Evolutionary conservation across 2,888 invertebrate genomes (phyloP), one percentile per base, ranked within the genome.

Genomic region (Xylota segnis): DNA sequence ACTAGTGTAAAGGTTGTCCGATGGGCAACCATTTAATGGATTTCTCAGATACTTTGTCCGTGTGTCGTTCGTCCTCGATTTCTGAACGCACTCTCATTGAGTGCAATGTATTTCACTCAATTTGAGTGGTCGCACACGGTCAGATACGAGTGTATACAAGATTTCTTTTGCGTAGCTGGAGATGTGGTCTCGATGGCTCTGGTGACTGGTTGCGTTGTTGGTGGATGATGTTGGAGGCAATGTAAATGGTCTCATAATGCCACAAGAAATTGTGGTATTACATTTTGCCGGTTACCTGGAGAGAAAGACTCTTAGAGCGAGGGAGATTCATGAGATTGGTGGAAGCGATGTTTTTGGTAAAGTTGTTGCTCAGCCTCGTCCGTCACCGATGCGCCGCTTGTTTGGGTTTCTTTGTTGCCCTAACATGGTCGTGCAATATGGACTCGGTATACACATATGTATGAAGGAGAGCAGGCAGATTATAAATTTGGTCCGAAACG

Each of bases 181-280:
- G 37, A n/a, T 71, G 52, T 43, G 18, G 54, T 52, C 14, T 76
- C 47, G 65, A 63, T 54, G 70, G 59, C 63, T 65, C 45, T 56
- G 74, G 63, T 58, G 61, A 65, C 79, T 72, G 59, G 81, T 63
- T 71, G 66, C 66, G 70, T 72, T 82, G 86, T 54, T 50, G 47
- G 32, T 58, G 75, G 84, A 75, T 71, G 75, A 84, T 86, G 86
- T 86, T 72, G 86, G 65, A 72, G 77, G 72, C 76, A 77, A 86
- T 86, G 82, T 86, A 86, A 86, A 77, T 70, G 82, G 86, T 77
- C 86, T 82, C 86, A 86, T 86, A 86, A 86, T 82, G 82, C 86
- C 82, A 82, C 72, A 77, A 86, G 86, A 86, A 82, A 77, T 71
- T 81, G 86, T 86, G 82, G 82, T 82, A 86, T 72, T 86, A 86